phyloP scores from a whole-genome alignment of 2,888 invertebrate species.

The Epinotia bilunana region DNA sequence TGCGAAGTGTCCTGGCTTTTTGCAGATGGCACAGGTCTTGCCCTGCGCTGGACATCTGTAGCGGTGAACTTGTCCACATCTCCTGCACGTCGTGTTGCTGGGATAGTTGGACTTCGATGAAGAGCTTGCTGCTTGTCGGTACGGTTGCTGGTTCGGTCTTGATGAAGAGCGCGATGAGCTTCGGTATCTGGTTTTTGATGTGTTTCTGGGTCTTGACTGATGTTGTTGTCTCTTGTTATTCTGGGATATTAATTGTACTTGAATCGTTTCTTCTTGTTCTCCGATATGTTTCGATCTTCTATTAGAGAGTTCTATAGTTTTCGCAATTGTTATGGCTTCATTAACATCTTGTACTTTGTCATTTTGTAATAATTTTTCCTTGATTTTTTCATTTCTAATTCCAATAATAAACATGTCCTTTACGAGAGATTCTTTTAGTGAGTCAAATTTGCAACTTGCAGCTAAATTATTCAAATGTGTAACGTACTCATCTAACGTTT shows the following conservation, averaged over 20 bases:
- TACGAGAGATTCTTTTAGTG: neutral
- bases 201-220: neutral
- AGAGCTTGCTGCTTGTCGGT: neutral
- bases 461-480: neutral
- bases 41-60: constrained; percentile 8
- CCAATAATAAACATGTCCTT: constrained; percentile 12
- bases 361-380: constrained; percentile 17
- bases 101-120: neutral
- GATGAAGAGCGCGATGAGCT: neutral
- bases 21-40: constrained; percentile 17
- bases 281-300: neutral
- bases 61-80: constrained; percentile 12
- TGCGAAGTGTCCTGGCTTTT: constrained; percentile 21
- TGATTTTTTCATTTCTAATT: neutral
- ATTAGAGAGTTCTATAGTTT: neutral
- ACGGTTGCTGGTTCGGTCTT: neutral
- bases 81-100: neutral
- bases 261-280: neutral
- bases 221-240: neutral
- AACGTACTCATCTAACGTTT: constrained; percentile 6
- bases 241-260: neutral
- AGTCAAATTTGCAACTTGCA: neutral
- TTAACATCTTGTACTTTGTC: neutral
- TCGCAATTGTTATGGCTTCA: neutral
- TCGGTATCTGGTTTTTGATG: neutral